Evolutionary conservation across 1,140 invertebrate species (phyloP), one percentile per base, ranked within the genome.

Genomic region (Drosophila funebris): DNA sequence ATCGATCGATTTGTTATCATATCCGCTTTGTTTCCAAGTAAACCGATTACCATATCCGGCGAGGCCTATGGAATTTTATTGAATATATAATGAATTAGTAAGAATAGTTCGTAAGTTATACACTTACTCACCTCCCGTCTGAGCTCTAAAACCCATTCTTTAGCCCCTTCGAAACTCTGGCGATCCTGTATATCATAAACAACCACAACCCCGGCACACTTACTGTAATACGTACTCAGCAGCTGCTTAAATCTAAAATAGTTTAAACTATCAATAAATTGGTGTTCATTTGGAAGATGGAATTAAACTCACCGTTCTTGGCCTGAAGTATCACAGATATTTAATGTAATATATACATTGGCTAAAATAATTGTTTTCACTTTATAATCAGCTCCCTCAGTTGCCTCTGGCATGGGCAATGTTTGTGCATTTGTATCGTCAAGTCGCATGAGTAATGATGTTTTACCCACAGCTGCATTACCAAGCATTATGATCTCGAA

Each of bases 101-200:
- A 22, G 22, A 22, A 22, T 22, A 36, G 4, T 20, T 1, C 1
- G 5, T 20, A 13, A 39, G 20, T 22, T 14, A 1, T 14, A 27
- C n/a, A 20, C 11, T 11, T 8, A 57, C 33, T 33, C 31, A 66
- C 69, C 43, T 18, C 29, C 24, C 48, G 20, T 9, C 57, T 60
- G 5, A 83, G 63, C 13, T 72, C 48, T 0, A 7, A 5, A 0
- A 70, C 33, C 72, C 67, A 84, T 0, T 67, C 5, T 22, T 67
- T 41, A 3, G 53, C 76, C 0, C 48, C 13, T 3, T 48, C 22
- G 11, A 54, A 84, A 27, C 58, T 78, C 5, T 60, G n/a, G 0
- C 63, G 58, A 36, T 72, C 13, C 5, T 73, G 60, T 29, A 84
- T 76, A 14, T 84, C 76, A 7, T 73, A 84, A 0, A 79, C 80